Base-by-base conservation (phyloP, 2,888 invertebrate species). In the Lasioglossum lativentre region DNA sequence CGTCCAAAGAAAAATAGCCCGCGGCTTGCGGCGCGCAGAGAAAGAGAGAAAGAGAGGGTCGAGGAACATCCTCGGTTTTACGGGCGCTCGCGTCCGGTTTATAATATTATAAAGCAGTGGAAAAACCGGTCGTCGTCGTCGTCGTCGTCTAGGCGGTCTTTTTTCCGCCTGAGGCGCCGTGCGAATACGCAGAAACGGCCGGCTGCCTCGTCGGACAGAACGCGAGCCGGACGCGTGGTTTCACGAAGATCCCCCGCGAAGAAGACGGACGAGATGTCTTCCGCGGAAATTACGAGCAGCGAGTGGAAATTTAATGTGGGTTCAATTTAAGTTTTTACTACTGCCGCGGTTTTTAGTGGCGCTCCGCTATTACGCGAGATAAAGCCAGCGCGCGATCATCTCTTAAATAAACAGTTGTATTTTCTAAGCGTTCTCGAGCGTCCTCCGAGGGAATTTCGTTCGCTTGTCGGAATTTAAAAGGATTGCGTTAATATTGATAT, bases 61-160 rank as follows among this genome's bases (percentile, higher is more conserved):
- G 34, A 12, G 12, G 23, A 40, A 40, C 12, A 70, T 70, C 12
- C 68, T 70, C 68, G n/a, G 68, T n/a, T 70, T 66, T n/a, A 70
- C 68, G 68, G 38, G 38, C 38, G n/a, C 23, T 38, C n/a, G 12
- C 59, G 34, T 66, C 74, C 74, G 74, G 79, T 78, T 85, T 80
- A 83, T 77, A 85, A 83, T 79, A 85, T 85, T 80, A 83, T 80
- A 70, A 83, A 81, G 52, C 81, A 30, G 34, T 14, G 23, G 71
- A 45, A 45, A 70, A 70, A 70, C 38, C n/a, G 68, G n/a, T n/a
- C 38, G 40, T 38, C 68, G 68, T 30, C 16, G 68, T 30, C 16
- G 19, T 23, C 34, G 16, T 30, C 6, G 34, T 66, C 10, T 8
- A 19, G 10, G 4, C 34, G 8, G 19, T 23, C 8, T 66, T 38